Evolutionary conservation across 2,888 invertebrate genomes (phyloP).

Genomic region (Polyploca ridens): DNA sequence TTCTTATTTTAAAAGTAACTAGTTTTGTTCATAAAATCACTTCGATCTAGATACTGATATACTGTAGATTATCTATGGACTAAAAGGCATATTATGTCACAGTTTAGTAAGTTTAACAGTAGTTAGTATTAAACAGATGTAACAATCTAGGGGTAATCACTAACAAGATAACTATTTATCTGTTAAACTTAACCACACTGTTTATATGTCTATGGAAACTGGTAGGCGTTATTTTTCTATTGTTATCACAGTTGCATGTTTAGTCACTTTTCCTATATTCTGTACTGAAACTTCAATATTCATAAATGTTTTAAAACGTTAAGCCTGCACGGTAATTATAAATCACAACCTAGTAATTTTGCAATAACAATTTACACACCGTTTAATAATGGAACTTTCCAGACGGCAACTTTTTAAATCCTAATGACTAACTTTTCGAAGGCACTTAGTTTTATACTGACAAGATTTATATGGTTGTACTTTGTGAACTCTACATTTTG

Average conservation of each 20-base stretch:
- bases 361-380: slow-evolving; percentile 47
- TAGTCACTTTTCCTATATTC: not conserved
- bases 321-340: slow-evolving; percentile 25
- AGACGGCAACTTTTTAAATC: slow-evolving; percentile 68
- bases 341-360: slow-evolving; percentile 73
- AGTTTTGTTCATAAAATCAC: slow-evolving; percentile 57
- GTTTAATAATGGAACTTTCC: slow-evolving; percentile 48
- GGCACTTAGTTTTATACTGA: slow-evolving; percentile 82
- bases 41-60: slow-evolving; percentile 43
- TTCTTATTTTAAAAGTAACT: slow-evolving; percentile 49
- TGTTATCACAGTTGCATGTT: slow-evolving; percentile 3
- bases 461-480: slow-evolving; percentile 80
- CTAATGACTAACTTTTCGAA: slow-evolving; percentile 82
- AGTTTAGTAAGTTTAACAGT: slow-evolving; percentile 9
- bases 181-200: slow-evolving; percentile 2
- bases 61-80: slow-evolving; percentile 6
- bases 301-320: not conserved
- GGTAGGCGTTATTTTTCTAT: slow-evolving; percentile 4
- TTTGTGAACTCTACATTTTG: slow-evolving; percentile 77
- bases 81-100: not conserved
- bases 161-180: not conserved
- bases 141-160: not conserved
- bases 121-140: not conserved
- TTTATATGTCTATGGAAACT: not conserved
- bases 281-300: not conserved